These are phyloP conservation scores for Tringa solitaria DNA, from an alignment of 2,113 vertebrate genomes.

Conservation along the genomic window DNA sequence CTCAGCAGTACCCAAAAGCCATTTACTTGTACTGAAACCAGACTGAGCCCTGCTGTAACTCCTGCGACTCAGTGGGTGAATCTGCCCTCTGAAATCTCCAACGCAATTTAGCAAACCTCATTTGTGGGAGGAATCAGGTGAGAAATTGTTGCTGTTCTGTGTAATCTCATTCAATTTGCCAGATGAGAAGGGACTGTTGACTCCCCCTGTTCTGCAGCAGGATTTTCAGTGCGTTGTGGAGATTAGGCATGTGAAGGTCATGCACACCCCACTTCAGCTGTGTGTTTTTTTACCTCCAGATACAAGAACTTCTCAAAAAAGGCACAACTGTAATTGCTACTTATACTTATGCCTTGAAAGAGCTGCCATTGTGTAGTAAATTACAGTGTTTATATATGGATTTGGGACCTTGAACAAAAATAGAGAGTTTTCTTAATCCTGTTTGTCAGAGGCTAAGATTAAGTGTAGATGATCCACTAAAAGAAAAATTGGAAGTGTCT, in stretches of 20 bases:
- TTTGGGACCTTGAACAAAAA: constrained; percentile 38
- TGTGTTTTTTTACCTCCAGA: not conserved
- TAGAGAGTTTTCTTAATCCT: constrained; percentile 46
- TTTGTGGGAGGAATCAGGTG: not conserved
- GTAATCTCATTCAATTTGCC: not conserved
- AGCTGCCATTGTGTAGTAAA: constrained; percentile 43
- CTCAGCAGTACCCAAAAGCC: not conserved
- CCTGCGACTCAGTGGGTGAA: not conserved
- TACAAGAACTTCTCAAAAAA: not conserved
- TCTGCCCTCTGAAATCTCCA: not conserved
- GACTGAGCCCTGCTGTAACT: not conserved
- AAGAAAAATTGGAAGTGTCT: not conserved
- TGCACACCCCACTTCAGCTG: accelerated
- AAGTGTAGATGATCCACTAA: constrained; percentile 12
- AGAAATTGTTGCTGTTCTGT: not conserved
- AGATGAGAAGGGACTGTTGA: not conserved
- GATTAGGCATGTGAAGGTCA: not conserved
- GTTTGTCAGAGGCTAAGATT: constrained; percentile 23
- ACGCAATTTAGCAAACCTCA: not conserved
- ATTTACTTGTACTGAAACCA: not conserved
- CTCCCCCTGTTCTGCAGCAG: not conserved
- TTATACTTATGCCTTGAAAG: not conserved
- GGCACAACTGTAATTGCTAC: not conserved
- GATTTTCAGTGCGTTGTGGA: not conserved
- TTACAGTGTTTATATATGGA: constrained; percentile 17